phyloP scores from a whole-genome alignment of 1,140 invertebrate genomes.

The Conopomorpha cramerella region DNA sequence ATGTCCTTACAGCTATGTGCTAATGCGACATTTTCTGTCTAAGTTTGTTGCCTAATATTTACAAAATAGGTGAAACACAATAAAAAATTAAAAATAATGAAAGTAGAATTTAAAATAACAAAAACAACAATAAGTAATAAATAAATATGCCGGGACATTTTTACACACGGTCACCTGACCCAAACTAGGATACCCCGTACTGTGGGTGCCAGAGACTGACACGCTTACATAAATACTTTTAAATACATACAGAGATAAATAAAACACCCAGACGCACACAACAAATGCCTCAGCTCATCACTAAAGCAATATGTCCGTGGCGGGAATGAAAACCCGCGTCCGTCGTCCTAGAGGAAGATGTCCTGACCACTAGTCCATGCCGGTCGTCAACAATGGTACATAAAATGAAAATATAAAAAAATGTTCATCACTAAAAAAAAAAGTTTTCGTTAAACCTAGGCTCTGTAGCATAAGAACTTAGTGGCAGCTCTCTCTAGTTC shows the following conservation, averaged over 20 bases:
- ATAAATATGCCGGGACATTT: background rate
- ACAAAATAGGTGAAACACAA: too few species aligned
- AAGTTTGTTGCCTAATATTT: too few species aligned
- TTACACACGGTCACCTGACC: background rate
- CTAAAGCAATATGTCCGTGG: background rate
- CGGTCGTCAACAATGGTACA: background rate
- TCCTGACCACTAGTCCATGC: background rate
- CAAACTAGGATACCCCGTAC: background rate
- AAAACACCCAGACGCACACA: background rate
- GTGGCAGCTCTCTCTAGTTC: too few species aligned
- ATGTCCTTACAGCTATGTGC: too few species aligned
- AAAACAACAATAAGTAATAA: background rate
- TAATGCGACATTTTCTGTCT: too few species aligned
- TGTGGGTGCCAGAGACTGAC: background rate
- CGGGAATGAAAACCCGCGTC: background rate
- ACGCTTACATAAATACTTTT: background rate
- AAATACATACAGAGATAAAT: background rate
- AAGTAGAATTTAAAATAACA: too few species aligned
- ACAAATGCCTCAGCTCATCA: background rate
- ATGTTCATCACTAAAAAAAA: too few species aligned
- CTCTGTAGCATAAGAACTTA: too few species aligned
- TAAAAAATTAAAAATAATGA: constrained; percentile 4
- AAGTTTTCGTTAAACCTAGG: too few species aligned
- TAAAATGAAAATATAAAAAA: too few species aligned
- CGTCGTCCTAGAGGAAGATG: background rate